Evolutionary conservation across 1,140 invertebrate species (phyloP).

Genomic region (Rhagoletis pomonella): DNA sequence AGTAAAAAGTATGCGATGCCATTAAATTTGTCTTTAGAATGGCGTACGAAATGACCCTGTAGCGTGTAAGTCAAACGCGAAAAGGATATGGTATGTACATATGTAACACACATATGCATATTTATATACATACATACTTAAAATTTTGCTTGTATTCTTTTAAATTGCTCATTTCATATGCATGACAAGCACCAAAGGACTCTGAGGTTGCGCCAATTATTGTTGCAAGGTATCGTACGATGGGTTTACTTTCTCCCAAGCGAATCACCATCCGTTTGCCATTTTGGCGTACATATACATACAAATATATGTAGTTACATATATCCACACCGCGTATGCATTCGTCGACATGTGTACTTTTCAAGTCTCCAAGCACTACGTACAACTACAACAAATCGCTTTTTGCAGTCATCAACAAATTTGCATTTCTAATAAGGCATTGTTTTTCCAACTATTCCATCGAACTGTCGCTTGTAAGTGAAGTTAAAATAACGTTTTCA

Average conservation of each 20-base stretch:
- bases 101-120: neutral
- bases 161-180: constrained; percentile 38
- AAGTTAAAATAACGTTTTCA: constrained; percentile 52
- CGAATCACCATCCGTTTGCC: constrained; percentile 16
- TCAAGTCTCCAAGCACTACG: neutral
- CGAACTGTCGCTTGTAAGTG: constrained; percentile 14
- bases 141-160: too few relatives aligned
- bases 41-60: constrained; percentile 9
- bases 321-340: too few relatives aligned
- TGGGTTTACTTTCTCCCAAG: constrained; percentile 44
- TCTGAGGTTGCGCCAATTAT: constrained; percentile 44
- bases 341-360: neutral
- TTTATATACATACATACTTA: neutral
- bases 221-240: constrained; percentile 50
- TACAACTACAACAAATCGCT: constrained; percentile 1
- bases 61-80: neutral
- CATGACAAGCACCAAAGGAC: constrained; percentile 6
- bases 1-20: neutral
- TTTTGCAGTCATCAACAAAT: constrained; percentile 56
- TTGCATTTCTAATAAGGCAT: constrained; percentile 57
- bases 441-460: neutral
- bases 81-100: neutral
- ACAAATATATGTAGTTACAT: neutral
- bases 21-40: constrained; percentile 2
- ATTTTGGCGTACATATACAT: neutral